A percentile compares a stretch with the other conserved stretches of the same genome.
Evolutionary conservation across 1,140 invertebrate species (phyloP).

Genomic region (Uloborus diversus): DNA sequence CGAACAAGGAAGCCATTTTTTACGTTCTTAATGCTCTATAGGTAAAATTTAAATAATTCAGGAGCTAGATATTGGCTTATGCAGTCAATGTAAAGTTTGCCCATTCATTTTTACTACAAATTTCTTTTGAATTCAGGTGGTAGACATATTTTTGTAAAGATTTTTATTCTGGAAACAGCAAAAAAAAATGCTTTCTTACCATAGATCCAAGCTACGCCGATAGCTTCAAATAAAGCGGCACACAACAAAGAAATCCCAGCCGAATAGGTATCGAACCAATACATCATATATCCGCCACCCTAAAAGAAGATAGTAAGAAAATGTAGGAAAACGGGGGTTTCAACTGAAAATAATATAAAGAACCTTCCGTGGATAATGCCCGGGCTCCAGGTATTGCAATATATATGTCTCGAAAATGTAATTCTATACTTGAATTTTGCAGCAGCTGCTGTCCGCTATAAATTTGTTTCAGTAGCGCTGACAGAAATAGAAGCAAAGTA

Average conservation of each 20-base stretch:
- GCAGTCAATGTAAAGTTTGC: too few relatives aligned
- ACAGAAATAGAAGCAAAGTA: slow-evolving; percentile 14
- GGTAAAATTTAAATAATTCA: too few relatives aligned
- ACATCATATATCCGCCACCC: slow-evolving; percentile 69
- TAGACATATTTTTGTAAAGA: neutral
- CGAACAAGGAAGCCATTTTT: too few relatives aligned
- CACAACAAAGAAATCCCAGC: slow-evolving; percentile 68
- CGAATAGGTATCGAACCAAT: slow-evolving; percentile 68
- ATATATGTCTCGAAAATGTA: slow-evolving; percentile 33
- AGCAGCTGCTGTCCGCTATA: slow-evolving; percentile 32
- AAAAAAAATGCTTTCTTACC: slow-evolving; percentile 62
- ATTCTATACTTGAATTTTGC: slow-evolving; percentile 33
- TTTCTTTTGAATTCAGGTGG: too few relatives aligned
- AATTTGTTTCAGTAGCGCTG: slow-evolving; percentile 8
- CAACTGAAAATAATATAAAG: too few relatives aligned
- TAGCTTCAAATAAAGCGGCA: slow-evolving; percentile 66
- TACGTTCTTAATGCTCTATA: too few relatives aligned
- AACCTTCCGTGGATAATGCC: neutral
- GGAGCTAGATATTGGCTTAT: too few relatives aligned
- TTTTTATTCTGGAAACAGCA: neutral
- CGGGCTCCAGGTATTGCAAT: neutral
- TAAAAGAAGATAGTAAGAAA: slow-evolving; percentile 55
- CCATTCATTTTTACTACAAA: too few relatives aligned
- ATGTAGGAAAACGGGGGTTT: neutral
- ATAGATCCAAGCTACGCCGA: slow-evolving; percentile 69